These are phyloP conservation scores for Podilymbus podiceps DNA, from an alignment of 2,113 vertebrate genomes.

Conservation along the genomic window DNA sequence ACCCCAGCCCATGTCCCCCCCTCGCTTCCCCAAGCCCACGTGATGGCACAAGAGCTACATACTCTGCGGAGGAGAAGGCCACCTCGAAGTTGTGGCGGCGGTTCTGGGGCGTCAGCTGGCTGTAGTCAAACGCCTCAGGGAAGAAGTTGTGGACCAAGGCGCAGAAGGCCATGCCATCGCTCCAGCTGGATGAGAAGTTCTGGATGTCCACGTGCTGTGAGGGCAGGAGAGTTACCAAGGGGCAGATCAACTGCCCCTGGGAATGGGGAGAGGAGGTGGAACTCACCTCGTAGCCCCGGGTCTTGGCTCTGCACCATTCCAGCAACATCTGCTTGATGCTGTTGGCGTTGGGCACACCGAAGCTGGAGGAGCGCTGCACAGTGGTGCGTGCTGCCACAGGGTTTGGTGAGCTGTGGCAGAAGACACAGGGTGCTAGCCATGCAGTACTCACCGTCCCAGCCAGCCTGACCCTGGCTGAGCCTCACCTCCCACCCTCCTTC, in stretches of 20 bases:
- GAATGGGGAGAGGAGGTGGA: background rate
- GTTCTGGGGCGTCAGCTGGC: slow-evolving; percentile 88
- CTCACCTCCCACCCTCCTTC: slow-evolving; percentile 87
- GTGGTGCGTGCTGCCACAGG: slow-evolving; percentile 73
- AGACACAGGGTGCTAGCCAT: fast-evolving
- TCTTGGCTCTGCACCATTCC: slow-evolving; percentile 98
- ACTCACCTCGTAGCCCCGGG: slow-evolving; percentile 90
- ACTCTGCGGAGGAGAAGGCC: slow-evolving; percentile 95
- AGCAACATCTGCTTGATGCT: slow-evolving; percentile 99
- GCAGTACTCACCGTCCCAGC: fast-evolving
- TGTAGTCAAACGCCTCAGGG: slow-evolving; percentile 93
- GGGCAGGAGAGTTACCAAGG: background rate
- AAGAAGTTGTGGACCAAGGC: slow-evolving; percentile 98
- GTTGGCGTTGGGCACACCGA: slow-evolving; percentile 93
- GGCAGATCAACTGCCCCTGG: background rate
- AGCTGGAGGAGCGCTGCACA: slow-evolving; percentile 91
- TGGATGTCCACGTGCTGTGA: slow-evolving; percentile 92
- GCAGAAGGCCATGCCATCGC: slow-evolving; percentile 96
- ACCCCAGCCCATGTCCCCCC: background rate
- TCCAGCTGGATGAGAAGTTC: slow-evolving; percentile 99
- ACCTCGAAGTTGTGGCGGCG: slow-evolving; percentile 95
- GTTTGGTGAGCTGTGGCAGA: slow-evolving; percentile 71
- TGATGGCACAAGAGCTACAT: slow-evolving; percentile 68
- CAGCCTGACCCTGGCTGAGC: background rate
- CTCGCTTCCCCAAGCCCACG: background rate